phyloP scores from a whole-genome alignment of 2,888 invertebrate genomes.

The Cosmia pyralina region DNA sequence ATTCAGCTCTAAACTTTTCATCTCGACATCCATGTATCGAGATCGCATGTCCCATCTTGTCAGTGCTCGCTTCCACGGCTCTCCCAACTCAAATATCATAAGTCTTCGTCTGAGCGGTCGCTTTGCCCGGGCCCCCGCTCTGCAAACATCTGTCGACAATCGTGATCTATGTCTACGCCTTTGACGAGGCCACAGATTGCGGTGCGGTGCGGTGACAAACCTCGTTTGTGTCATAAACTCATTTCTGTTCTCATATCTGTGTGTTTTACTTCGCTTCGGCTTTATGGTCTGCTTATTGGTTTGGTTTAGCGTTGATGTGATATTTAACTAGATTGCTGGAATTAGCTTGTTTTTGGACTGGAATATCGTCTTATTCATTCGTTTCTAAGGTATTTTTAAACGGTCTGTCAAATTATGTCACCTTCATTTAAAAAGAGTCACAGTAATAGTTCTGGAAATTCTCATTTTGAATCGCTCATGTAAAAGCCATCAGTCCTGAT shows the following conservation, averaged over 20 bases:
- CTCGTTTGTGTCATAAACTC: constrained; percentile 71
- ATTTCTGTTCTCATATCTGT: constrained; percentile 67
- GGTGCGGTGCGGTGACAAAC: constrained; percentile 71
- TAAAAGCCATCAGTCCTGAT: constrained; percentile 7
- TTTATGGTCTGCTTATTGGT: constrained; percentile 43
- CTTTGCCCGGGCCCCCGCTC: constrained; percentile 68
- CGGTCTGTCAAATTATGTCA: neutral
- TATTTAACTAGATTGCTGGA: constrained; percentile 11
- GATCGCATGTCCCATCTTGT: constrained; percentile 31
- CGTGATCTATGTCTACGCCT: constrained; percentile 74
- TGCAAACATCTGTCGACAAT: constrained; percentile 77
- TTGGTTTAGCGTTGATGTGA: constrained; percentile 27
- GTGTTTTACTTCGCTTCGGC: constrained; percentile 48
- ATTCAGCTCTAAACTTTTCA: constrained; percentile 1
- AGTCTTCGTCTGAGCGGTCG: constrained; percentile 73
- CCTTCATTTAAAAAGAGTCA: neutral
- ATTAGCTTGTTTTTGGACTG: constrained; percentile 2
- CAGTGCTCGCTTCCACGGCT: constrained; percentile 31
- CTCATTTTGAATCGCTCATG: constrained; percentile 29
- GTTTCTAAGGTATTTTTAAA: neutral
- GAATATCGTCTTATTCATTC: neutral
- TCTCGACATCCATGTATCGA: constrained; percentile 12
- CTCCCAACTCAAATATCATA: constrained; percentile 81
- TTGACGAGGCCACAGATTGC: constrained; percentile 72
- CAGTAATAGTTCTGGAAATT: constrained; percentile 1